These are phyloP conservation scores for Zeuzera pyrina DNA, from an alignment of 2,888 invertebrate genomes.

Conservation along the genomic window DNA sequence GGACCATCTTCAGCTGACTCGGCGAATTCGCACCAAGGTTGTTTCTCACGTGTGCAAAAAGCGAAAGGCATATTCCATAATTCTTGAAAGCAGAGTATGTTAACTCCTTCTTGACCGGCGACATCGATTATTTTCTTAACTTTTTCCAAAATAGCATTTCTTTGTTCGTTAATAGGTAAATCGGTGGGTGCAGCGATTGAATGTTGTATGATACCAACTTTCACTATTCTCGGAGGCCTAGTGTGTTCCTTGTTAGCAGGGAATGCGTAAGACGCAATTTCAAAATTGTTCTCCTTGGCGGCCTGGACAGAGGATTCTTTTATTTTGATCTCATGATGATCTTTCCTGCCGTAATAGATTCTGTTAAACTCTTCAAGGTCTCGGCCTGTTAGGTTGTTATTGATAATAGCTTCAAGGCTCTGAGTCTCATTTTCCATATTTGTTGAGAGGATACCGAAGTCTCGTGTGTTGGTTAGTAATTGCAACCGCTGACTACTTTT, in stretches of 20 bases:
- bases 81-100: constrained; percentile 96
- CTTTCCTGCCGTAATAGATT: constrained; percentile 55
- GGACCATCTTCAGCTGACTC: constrained; percentile 93
- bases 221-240: constrained; percentile 81
- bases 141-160: constrained; percentile 84
- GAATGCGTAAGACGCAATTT: constrained; percentile 58
- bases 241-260: constrained; percentile 62
- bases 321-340: constrained; percentile 45
- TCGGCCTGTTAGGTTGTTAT: constrained; percentile 51
- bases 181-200: constrained; percentile 85
- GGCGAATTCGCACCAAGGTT: constrained; percentile 98
- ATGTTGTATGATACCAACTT: constrained; percentile 92
- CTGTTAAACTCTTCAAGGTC: constrained; percentile 64
- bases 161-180: constrained; percentile 83
- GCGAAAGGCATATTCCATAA: constrained; percentile 99
- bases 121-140: constrained; percentile 85
- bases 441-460: constrained; percentile 15
- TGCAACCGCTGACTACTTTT: not conserved
- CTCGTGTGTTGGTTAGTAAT: constrained; percentile 16
- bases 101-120: constrained; percentile 87
- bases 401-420: constrained; percentile 55
- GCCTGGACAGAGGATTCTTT: constrained; percentile 65
- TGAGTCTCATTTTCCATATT: constrained; percentile 59
- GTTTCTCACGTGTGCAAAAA: constrained; percentile 97
- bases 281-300: constrained; percentile 72